Conservation (phyloP, 2,888 invertebrate species). For the Drosophila siamana region DNA sequence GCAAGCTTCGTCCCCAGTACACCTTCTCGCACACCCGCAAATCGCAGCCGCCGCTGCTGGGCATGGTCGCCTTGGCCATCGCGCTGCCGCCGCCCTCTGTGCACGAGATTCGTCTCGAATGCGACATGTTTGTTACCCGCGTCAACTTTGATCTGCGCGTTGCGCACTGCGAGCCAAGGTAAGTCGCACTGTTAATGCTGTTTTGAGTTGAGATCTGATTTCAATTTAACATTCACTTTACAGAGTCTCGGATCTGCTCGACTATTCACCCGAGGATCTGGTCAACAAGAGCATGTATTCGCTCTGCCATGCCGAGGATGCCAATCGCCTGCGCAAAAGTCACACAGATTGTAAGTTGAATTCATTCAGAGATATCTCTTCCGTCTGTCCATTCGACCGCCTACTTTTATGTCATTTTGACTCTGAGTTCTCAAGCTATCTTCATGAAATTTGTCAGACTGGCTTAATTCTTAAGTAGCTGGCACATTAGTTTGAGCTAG, state of each 20-base stretch:
- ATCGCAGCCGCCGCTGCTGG: constrained; percentile 93
- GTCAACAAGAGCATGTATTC: constrained; percentile 97
- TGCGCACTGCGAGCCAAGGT: constrained; percentile 98
- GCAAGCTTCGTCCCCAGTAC: constrained; percentile 96
- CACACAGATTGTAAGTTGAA: constrained; percentile 96
- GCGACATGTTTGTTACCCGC: constrained; percentile 98
- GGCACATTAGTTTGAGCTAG: too few species aligned
- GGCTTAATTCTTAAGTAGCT: fast-evolving
- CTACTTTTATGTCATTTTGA: fast-evolving
- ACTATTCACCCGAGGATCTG: constrained; percentile 96
- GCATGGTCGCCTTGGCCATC: constrained; percentile 97
- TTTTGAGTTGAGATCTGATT: background rate
- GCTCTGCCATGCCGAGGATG: constrained; percentile 98
- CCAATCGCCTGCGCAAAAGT: constrained; percentile 96
- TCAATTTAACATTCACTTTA: background rate
- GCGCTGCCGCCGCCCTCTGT: constrained; percentile 98
- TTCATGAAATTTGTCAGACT: too few species aligned
- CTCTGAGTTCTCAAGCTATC: too few species aligned
- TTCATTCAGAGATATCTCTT: too few species aligned
- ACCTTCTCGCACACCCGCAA: constrained; percentile 96
- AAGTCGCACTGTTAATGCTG: constrained; percentile 77
- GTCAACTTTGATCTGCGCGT: constrained; percentile 98
- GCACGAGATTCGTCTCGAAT: constrained; percentile 97
- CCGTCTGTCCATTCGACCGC: too few species aligned
- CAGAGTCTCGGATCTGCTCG: constrained; percentile 96